Conservation (phyloP, 2,113 vertebrate species). For the Alethe diademata region DNA sequence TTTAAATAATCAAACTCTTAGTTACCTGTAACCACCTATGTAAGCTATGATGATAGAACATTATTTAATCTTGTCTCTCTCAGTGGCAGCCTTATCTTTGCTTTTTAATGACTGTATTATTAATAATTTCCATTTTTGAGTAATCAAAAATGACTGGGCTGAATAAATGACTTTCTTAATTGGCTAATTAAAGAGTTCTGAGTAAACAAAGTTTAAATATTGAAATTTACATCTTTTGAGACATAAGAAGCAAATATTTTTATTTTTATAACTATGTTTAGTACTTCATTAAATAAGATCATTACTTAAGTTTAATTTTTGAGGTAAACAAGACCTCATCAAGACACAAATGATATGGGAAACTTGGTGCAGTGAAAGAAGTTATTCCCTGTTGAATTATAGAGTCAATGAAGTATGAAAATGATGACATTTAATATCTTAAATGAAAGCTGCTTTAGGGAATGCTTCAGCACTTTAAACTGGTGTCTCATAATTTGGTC, state of each 20-base stretch:
- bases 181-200: neutral
- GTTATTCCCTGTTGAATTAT: constrained; percentile 33
- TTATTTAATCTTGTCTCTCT: neutral
- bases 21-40: neutral
- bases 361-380: neutral
- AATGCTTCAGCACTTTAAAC: constrained; percentile 33
- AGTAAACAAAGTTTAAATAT: neutral
- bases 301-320: neutral
- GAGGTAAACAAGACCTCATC: neutral
- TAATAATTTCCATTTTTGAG: neutral
- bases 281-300: neutral
- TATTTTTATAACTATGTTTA: neutral
- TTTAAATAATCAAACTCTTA: neutral
- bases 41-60: neutral
- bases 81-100: neutral
- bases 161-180: neutral
- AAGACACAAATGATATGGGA: neutral
- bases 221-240: neutral
- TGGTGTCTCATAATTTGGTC: constrained; percentile 32
- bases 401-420: constrained; percentile 46
- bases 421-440: constrained; percentile 47
- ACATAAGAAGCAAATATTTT: neutral
- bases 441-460: constrained; percentile 45
- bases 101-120: neutral
- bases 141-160: neutral